These are phyloP conservation scores for Heptranchias perlo DNA, from an alignment of 2,113 vertebrate species.

Conservation along the genomic window DNA sequence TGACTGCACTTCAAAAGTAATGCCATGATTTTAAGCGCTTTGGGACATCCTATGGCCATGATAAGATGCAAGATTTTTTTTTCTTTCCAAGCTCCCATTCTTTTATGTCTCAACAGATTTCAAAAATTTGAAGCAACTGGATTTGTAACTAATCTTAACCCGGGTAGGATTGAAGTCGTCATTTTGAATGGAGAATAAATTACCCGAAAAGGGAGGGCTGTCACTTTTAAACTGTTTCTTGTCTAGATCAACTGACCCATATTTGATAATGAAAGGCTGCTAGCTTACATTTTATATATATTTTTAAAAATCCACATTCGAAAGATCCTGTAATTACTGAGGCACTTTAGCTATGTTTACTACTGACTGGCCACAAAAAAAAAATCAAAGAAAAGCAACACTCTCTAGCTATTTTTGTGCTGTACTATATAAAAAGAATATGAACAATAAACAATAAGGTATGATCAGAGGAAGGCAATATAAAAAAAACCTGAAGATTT, in stretches of 20 bases:
- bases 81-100: not conserved
- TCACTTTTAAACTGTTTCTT: not conserved
- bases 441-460: not conserved
- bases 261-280: not conserved
- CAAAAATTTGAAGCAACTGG: not conserved
- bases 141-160: not conserved
- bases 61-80: not conserved
- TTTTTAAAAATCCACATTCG: not conserved
- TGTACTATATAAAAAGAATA: not conserved
- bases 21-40: not conserved
- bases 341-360: not conserved
- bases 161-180: not conserved
- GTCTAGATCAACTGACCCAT: not conserved
- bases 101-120: not conserved
- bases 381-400: not conserved
- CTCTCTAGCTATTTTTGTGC: not conserved
- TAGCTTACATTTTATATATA: not conserved
- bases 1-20: not conserved
- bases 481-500: not conserved
- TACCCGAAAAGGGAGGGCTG: not conserved
- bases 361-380: not conserved
- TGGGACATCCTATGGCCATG: not conserved
- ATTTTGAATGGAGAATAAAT: not conserved
- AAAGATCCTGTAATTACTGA: not conserved
- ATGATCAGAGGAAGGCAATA: not conserved